Percentiles rank a stretch among this genome's conserved stretches.
phyloP scores from a whole-genome alignment of 1,140 invertebrate genomes.

The Drosophila pectinifera region DNA sequence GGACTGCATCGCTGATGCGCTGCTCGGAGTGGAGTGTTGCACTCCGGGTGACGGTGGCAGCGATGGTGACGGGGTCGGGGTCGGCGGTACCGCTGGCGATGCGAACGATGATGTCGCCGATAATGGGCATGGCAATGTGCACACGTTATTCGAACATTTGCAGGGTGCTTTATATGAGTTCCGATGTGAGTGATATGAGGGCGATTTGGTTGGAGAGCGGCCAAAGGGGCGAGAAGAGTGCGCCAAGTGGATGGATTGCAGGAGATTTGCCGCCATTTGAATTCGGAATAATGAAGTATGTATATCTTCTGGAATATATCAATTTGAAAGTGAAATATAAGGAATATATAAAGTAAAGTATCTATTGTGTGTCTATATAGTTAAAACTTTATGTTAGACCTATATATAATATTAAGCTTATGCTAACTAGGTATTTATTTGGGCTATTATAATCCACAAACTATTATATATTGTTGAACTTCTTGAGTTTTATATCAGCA shows the following conservation, averaged over 20 bases:
- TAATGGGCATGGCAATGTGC: constrained; percentile 80
- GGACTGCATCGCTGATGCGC: constrained; percentile 74
- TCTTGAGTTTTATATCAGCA: no score
- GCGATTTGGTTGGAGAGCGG: constrained; percentile 31
- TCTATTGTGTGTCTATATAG: background rate
- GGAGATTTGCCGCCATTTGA: constrained; percentile 19
- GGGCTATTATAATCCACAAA: no score
- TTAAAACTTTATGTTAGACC: no score
- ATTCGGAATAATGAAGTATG: constrained; percentile 1
- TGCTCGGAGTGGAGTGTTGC: constrained; percentile 45
- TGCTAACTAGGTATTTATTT: no score
- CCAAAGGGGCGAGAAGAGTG: background rate
- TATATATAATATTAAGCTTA: no score
- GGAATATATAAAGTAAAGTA: background rate
- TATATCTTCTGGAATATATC: constrained; percentile 2
- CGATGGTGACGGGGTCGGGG: no score
- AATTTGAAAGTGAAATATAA: background rate
- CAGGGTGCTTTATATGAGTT: constrained; percentile 58
- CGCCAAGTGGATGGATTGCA: constrained; percentile 9
- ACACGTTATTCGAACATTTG: constrained; percentile 75
- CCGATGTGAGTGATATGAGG: constrained; percentile 46
- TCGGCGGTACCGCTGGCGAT: constrained; percentile 10
- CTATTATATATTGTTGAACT: no score
- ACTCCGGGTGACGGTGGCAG: constrained; percentile 10
- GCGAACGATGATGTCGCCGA: constrained; percentile 66